Conservation (phyloP, 2,888 invertebrate genomes). For the Zele albiditarsus region DNA sequence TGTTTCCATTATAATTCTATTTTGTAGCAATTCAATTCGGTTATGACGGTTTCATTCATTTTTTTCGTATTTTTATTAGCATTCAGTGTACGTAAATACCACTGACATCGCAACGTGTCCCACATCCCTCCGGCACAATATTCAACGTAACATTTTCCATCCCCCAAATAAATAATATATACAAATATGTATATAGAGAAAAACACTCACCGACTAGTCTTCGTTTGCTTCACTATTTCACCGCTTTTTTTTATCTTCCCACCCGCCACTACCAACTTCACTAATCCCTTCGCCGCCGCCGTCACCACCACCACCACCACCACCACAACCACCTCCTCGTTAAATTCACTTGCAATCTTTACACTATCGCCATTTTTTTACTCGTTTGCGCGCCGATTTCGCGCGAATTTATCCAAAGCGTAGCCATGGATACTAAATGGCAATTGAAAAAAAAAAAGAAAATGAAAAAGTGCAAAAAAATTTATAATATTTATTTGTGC, state of each 20-base stretch:
- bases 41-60: too few relatives aligned
- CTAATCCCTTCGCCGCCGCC: not conserved
- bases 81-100: too few relatives aligned
- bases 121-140: too few relatives aligned
- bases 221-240: constrained; percentile 6
- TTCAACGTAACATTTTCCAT: not conserved
- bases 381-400: constrained; percentile 36
- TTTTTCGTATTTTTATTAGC: too few relatives aligned
- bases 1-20: not conserved
- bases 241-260: not conserved
- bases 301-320: not conserved
- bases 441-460: not conserved
- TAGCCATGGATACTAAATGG: constrained; percentile 46
- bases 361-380: constrained; percentile 37
- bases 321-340: not conserved
- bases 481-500: too few relatives aligned
- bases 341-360: constrained; percentile 32
- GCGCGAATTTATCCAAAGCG: constrained; percentile 45
- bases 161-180: not conserved
- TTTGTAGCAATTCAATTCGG: too few relatives aligned
- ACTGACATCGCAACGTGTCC: too few relatives aligned
- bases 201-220: constrained; percentile 46
- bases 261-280: not conserved
- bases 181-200: not conserved
- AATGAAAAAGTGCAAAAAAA: not conserved